phyloP scores from a whole-genome alignment of 2,888 invertebrate species.

The Drosophila acutilabella region DNA sequence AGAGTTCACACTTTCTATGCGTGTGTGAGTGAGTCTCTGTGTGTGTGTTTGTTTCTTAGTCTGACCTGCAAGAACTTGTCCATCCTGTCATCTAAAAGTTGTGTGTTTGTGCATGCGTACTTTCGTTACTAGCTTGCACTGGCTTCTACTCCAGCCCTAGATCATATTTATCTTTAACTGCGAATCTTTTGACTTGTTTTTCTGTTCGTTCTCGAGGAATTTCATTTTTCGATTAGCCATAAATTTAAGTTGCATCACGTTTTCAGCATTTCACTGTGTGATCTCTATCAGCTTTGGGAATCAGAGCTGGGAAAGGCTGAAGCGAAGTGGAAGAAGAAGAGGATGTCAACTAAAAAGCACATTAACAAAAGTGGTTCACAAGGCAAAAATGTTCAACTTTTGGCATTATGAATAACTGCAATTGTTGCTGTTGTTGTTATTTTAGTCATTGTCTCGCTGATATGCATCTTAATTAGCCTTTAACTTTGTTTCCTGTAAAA shows the following conservation, averaged over 20 bases:
- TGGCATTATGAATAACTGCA: slow-evolving; percentile 34
- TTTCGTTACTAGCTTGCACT: not conserved
- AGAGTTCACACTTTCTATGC: slow-evolving; percentile 70
- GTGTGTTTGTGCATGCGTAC: slow-evolving; percentile 6
- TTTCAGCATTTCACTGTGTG: slow-evolving; percentile 59
- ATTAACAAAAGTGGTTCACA: slow-evolving; percentile 15
- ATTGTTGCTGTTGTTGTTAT: slow-evolving; percentile 1
- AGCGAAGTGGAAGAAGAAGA: not conserved
- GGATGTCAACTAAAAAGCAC: slow-evolving; percentile 12
- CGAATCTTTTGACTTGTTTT: slow-evolving; percentile 44
- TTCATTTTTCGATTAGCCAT: slow-evolving; percentile 58
- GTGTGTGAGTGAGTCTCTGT: slow-evolving; percentile 1
- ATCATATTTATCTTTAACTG: slow-evolving; percentile 38
- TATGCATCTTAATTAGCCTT: slow-evolving; percentile 52
- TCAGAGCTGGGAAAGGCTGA: slow-evolving; percentile 1
- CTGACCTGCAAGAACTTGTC: slow-evolving; percentile 59
- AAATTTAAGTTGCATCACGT: slow-evolving; percentile 71
- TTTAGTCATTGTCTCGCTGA: slow-evolving; percentile 34
- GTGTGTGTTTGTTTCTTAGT: slow-evolving; percentile 31
- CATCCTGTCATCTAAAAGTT: slow-evolving; percentile 41
- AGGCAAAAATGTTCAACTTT: slow-evolving; percentile 20
- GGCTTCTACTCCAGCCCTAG: slow-evolving; percentile 11
- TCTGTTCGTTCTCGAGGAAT: slow-evolving; percentile 7
- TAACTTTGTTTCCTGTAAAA: slow-evolving; percentile 36
- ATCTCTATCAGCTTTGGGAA: slow-evolving; percentile 58